phyloP scores from a whole-genome alignment of 2,113 vertebrate species.

The Bufo gargarizans region DNA sequence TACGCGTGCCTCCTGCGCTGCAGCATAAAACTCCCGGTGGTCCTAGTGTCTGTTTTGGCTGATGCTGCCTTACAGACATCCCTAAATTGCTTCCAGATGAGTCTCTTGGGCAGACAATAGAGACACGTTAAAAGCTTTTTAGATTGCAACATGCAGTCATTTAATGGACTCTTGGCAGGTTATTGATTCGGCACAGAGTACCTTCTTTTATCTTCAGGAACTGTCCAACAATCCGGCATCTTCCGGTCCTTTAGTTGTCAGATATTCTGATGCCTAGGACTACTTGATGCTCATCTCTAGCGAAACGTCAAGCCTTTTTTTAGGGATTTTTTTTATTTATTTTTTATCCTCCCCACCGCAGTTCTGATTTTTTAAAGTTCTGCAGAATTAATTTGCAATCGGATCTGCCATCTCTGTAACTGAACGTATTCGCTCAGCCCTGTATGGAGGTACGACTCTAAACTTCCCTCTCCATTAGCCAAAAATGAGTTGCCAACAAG shows the following conservation, averaged over 20 bases:
- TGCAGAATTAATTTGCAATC: too few relatives aligned
- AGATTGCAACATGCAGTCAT: conserved; percentile 1
- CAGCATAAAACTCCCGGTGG: conserved; percentile 45
- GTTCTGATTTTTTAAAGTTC: too few relatives aligned
- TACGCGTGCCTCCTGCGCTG: conserved; percentile 3
- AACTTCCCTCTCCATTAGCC: too few relatives aligned
- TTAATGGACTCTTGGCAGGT: conserved; percentile 25
- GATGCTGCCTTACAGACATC: conserved; percentile 43
- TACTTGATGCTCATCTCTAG: too few relatives aligned
- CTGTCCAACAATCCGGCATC: background rate
- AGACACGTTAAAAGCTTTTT: conserved; percentile 41
- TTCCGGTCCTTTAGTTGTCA: background rate
- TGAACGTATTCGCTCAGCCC: too few relatives aligned
- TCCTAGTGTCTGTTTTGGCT: conserved; percentile 43
- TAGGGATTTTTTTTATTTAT: too few relatives aligned
- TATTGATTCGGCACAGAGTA: background rate
- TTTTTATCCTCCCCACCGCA: too few relatives aligned
- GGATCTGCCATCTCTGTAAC: too few relatives aligned
- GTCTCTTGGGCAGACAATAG: conserved; percentile 43
- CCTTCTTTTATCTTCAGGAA: background rate
- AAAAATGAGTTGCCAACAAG: background rate
- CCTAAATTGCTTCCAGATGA: conserved; percentile 58
- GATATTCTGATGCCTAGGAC: too few relatives aligned
- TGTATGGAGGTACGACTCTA: too few relatives aligned
- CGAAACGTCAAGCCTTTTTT: too few relatives aligned